These are phyloP conservation scores for Dolichomitus sp. DNA, from an alignment of 2,888 invertebrate genomes.

Conservation along the genomic window DNA sequence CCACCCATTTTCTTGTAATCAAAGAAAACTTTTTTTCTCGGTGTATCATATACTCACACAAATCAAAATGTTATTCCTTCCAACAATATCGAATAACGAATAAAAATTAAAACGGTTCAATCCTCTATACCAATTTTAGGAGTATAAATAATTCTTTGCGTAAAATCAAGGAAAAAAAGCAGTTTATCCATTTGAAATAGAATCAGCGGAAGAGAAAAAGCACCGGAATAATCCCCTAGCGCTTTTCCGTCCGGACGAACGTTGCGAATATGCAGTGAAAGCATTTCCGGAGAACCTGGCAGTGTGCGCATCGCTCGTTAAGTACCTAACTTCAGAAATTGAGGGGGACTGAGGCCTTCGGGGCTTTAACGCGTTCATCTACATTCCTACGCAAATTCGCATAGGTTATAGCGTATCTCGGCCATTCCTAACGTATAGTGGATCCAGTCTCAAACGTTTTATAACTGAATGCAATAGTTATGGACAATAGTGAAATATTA, in stretches of 20 bases:
- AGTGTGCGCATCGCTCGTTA: neutral
- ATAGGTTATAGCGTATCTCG: too few relatives aligned
- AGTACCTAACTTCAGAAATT: conserved; percentile 2
- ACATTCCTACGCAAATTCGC: neutral
- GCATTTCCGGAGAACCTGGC: neutral
- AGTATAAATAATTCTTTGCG: neutral
- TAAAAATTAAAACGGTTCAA: neutral
- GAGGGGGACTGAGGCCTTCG: neutral
- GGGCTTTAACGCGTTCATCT: neutral
- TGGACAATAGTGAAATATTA: too few relatives aligned
- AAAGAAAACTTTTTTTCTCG: too few relatives aligned
- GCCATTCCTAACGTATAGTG: too few relatives aligned
- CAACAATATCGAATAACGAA: neutral
- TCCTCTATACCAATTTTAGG: neutral
- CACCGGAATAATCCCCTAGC: neutral
- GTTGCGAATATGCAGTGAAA: neutral
- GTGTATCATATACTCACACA: too few relatives aligned
- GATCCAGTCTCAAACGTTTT: too few relatives aligned
- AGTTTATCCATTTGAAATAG: neutral
- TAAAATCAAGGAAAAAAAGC: neutral
- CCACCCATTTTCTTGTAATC: too few relatives aligned
- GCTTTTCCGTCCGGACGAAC: neutral
- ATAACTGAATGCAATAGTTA: too few relatives aligned
- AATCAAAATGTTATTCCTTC: neutral
- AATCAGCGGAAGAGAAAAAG: neutral